Base-by-base conservation (phyloP, 23 tunicate genomes). In the Diplosoma virens region DNA sequence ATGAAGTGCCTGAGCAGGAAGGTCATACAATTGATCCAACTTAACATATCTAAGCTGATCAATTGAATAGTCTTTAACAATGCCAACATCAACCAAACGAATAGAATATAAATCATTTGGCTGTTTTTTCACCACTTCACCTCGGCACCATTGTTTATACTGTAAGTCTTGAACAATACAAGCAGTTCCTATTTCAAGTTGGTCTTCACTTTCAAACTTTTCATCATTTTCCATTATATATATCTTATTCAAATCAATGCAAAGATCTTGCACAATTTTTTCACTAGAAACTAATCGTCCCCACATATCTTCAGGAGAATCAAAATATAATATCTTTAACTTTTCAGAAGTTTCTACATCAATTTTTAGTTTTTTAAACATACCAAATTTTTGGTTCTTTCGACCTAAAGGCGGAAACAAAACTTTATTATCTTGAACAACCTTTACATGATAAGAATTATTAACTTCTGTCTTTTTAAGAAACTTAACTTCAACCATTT, bases 121-220 rank as follows among this genome's bases (percentile, higher is more conserved):
- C 50, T 1, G 23, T 32, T 18, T 17, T 20, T 55, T 21, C 1
- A 77, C 4, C 32, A 87, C 67, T 50, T 68, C 32, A 0, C 75
- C 90, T 25, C 97, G 90, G 58, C 86, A 90, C 86, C 89, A 90
- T 34, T 74, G 77, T 17, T 46, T 84, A 67, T 76, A 84, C 21
- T 84, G 86, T 11, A 86, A 76, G 50, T 89, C 64, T 54, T 84
- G 47, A 11, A 84, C 97, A 37, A 84, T 58, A 60, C 72, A 84
- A 41, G 16, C 37, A 2, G 25, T 58, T 2, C 77, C 85, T 35
- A 73, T 35, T 5, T 26, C 71, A 32, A 45, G 5, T 60, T 21
- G 33, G 1, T 77, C 53, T 25, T 28, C 11, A 29, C 7, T 18
- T n/a, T 27, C 20, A 18, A 61, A 72, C 29, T 25, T 47, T 21